Evolutionary conservation across 2,888 invertebrate species (phyloP), one percentile per base, ranked within the genome.

Genomic region (Tethea ocularis): DNA sequence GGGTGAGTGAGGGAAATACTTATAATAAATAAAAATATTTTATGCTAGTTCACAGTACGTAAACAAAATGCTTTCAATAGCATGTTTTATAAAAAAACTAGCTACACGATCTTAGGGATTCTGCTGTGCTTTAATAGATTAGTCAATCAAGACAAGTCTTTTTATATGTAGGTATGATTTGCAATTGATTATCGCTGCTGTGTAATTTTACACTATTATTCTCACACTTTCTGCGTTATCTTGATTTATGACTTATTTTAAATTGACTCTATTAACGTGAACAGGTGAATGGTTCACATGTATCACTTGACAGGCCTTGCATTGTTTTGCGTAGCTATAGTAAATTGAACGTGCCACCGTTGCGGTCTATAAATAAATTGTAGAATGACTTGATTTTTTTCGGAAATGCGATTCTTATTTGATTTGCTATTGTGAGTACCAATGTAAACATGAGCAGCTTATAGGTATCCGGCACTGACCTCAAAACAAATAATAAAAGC

Each of bases 1-100:
- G 94, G 94, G 94, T 94, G 68, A 84, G 87, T 72, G 57, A 53
- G 13, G 60, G 64, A 53, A 24, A 7, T n/a, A n/a, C n/a, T n/a
- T n/a, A n/a, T n/a, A n/a, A n/a, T n/a, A n/a, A n/a, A n/a, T n/a
- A n/a, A n/a, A n/a, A n/a, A n/a, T n/a, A n/a, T n/a, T n/a, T n/a
- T n/a, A n/a, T n/a, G n/a, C n/a, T n/a, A n/a, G n/a, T n/a, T n/a
- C n/a, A n/a, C n/a, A n/a, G n/a, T n/a, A n/a, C n/a, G n/a, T n/a
- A n/a, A n/a, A n/a, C n/a, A 29, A 38, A 41, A 4, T 41, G 17
- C 5, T 41, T 17, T 41, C 17, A n/a, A 17, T 29, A 17, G 41
- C 17, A n/a, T 36, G 17, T 41, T 41, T 41, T 3, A 41, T 41
- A 41, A 41, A 17, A 41, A 6, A 41, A 41, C n/a, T n/a, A n/a